Evolutionary conservation across 2,797 vertebrate species (phyloP).

Genomic region (Holocentrus rufus): DNA sequence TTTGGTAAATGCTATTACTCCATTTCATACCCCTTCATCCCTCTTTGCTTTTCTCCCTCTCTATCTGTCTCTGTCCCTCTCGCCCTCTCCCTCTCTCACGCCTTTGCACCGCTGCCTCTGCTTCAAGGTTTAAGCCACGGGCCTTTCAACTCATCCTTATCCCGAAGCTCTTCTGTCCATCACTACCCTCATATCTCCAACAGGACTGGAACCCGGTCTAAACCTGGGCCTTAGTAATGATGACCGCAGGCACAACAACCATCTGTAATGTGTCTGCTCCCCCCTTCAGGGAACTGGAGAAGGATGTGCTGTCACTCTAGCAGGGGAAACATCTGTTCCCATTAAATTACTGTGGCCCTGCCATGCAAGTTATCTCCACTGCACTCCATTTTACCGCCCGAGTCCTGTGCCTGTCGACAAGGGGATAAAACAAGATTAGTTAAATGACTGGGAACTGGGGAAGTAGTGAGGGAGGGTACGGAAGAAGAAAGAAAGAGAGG

Average conservation of each 20-base stretch:
- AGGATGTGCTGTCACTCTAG: constrained; percentile 79
- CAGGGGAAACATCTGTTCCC: constrained; percentile 79
- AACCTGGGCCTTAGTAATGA: constrained; percentile 68
- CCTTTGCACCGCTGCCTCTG: constrained; percentile 23
- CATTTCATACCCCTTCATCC: neutral
- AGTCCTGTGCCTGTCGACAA: constrained; percentile 69
- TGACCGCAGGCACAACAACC: constrained; percentile 74
- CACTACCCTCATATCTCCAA: constrained; percentile 51
- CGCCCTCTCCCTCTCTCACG: neutral
- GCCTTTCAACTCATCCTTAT: constrained; percentile 47
- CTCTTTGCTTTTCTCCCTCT: constrained; percentile 14
- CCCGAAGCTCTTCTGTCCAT: constrained; percentile 47
- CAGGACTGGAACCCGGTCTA: constrained; percentile 44
- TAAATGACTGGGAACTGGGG: constrained; percentile 75
- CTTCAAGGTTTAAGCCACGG: constrained; percentile 43
- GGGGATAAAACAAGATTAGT: constrained; percentile 79
- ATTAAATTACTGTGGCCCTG: constrained; percentile 76
- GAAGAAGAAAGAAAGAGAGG: constrained; percentile 29
- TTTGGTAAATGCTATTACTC: neutral
- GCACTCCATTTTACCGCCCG: constrained; percentile 71
- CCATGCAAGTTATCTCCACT: constrained; percentile 73
- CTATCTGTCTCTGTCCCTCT: constrained; percentile 11
- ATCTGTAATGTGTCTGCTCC: constrained; percentile 73
- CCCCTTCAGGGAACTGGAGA: constrained; percentile 72
- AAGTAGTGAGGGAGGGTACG: constrained; percentile 44